A percentile compares a stretch with the other conserved stretches of the same genome.
phyloP scores from a whole-genome alignment of 2,888 invertebrate species.

The Hylaea fasciaria region DNA sequence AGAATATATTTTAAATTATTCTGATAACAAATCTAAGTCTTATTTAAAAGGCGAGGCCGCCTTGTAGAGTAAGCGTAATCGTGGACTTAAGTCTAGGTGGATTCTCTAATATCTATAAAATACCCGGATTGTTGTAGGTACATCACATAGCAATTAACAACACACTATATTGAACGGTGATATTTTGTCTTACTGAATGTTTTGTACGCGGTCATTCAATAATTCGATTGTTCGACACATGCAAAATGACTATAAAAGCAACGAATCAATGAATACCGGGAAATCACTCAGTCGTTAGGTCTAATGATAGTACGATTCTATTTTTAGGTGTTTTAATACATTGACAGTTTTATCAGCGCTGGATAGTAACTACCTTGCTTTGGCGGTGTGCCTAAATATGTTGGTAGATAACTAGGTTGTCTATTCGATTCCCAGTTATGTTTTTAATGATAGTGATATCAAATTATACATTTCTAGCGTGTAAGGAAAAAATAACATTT shows the following conservation, averaged over 20 bases:
- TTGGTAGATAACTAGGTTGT: constrained; percentile 4
- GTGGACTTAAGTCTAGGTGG: constrained; percentile 73
- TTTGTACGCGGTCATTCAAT: constrained; percentile 22
- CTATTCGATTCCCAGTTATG: constrained; percentile 5
- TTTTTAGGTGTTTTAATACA: constrained; percentile 18
- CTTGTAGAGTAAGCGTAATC: constrained; percentile 78
- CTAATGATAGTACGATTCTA: constrained; percentile 20
- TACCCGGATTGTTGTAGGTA: constrained; percentile 53
- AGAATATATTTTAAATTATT: constrained; percentile 69
- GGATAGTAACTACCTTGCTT: constrained; percentile 28
- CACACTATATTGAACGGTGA: constrained; percentile 13
- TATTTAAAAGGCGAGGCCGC: constrained; percentile 75
- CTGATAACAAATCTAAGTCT: constrained; percentile 78
- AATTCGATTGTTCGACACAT: constrained; percentile 3
- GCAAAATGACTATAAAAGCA: constrained; percentile 8
- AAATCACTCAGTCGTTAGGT: constrained; percentile 9
- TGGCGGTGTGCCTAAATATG: constrained; percentile 27
- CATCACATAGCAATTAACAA: constrained; percentile 20
- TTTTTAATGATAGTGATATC: constrained; percentile 1
- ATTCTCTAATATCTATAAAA: constrained; percentile 57
- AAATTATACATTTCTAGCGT: constrained; percentile 6
- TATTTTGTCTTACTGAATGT: constrained; percentile 13
- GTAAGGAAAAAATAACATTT: constrained; percentile 3
- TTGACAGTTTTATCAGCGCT: constrained; percentile 34
- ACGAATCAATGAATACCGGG: constrained; percentile 2